Percentiles rank a stretch among this genome's conserved stretches.
Conservation (phyloP, 2,797 vertebrate species). For the Anguilla megastoma region DNA sequence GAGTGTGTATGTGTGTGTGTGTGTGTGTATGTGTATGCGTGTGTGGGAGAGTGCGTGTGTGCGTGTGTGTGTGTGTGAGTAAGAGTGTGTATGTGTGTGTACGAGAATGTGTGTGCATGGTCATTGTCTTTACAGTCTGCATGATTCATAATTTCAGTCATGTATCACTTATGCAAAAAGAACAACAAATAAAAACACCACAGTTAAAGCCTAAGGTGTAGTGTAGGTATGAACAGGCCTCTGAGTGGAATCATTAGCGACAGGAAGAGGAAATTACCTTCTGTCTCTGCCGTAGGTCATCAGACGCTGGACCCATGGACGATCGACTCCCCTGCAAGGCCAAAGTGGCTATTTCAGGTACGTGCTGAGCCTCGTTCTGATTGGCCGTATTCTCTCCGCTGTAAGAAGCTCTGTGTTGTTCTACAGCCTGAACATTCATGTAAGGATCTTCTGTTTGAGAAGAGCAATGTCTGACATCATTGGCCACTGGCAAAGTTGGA, state of each 20-base stretch:
- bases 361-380: slow-evolving; percentile 26
- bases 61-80: background rate
- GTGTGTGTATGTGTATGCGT: background rate
- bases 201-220: background rate
- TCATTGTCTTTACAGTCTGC: background rate
- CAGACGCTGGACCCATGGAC: slow-evolving; percentile 73
- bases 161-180: background rate
- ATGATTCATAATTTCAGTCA: background rate
- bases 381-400: background rate
- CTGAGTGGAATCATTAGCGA: no score
- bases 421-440: background rate
- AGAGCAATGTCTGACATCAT: background rate
- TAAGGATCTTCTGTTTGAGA: background rate
- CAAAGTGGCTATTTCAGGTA: slow-evolving; percentile 88
- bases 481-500: background rate
- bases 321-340: slow-evolving; percentile 86
- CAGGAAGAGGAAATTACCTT: background rate
- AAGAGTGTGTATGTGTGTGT: background rate
- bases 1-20: background rate
- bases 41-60: background rate
- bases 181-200: background rate
- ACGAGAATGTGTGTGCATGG: no score
- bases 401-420: background rate
- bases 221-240: background rate
- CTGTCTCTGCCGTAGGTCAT: slow-evolving; percentile 70